Conservation (phyloP, 2,888 invertebrate genomes). For the Sarcophaga variegata region DNA sequence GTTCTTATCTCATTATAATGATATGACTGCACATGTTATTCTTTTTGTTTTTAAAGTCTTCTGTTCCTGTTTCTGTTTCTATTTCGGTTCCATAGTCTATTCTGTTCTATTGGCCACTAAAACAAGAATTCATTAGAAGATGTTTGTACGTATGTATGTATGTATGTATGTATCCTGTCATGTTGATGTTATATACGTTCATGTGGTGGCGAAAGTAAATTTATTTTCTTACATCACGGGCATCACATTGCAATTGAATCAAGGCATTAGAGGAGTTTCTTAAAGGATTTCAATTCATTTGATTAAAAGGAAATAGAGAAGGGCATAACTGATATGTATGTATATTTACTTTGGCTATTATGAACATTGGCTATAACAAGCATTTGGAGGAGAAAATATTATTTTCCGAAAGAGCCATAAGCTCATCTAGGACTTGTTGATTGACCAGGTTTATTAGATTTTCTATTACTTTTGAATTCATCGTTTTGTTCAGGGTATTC, state of each 20-base stretch:
- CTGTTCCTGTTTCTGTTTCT: constrained; percentile 44
- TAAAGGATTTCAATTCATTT: neutral
- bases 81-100: constrained; percentile 23
- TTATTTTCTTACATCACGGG: constrained; percentile 1
- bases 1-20: constrained; percentile 65
- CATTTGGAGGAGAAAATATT: no score
- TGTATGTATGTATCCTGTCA: neutral
- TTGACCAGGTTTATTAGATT: no score
- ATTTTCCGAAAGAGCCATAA: no score
- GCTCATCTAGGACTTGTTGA: no score
- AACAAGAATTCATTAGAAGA: neutral
- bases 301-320: no score
- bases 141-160: neutral
- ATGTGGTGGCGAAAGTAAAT: neutral
- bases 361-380: no score
- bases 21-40: constrained; percentile 59
- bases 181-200: neutral
- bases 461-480: no score
- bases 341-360: no score
- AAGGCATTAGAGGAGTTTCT: constrained; percentile 60
- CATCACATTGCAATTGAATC: constrained; percentile 51
- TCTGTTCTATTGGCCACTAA: constrained; percentile 6
- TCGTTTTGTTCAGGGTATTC: no score
- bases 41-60: constrained; percentile 7
- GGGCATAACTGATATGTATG: no score